Conservation (phyloP, 2,797 vertebrate species). For the Staurois parvus region DNA sequence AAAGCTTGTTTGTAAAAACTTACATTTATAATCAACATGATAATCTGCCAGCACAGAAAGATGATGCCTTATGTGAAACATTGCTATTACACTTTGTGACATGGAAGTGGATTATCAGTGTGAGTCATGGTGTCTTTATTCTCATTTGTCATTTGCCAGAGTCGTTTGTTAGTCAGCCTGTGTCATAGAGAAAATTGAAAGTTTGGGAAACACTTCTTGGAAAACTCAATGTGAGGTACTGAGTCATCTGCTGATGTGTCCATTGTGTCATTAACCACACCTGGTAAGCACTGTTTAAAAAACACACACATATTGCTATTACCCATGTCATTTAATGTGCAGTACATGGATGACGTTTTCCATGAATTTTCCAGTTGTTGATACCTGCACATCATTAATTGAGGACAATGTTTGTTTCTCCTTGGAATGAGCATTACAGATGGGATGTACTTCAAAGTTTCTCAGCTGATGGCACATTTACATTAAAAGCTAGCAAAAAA, state of each 20-base stretch:
- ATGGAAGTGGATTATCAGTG: neutral
- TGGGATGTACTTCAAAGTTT: too few relatives aligned
- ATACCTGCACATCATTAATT: too few relatives aligned
- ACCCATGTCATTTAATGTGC: too few relatives aligned
- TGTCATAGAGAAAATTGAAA: constrained; percentile 31
- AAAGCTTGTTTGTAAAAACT: too few relatives aligned
- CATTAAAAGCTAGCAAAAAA: too few relatives aligned
- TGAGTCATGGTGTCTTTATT: constrained; percentile 4
- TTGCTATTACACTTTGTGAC: neutral
- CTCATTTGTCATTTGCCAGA: neutral
- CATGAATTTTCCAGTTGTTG: too few relatives aligned
- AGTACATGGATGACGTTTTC: too few relatives aligned
- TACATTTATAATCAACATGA: neutral
- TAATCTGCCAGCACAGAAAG: neutral
- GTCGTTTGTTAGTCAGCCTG: constrained; percentile 6
- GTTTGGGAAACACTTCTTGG: constrained; percentile 22
- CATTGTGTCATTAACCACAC: neutral
- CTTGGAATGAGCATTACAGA: too few relatives aligned
- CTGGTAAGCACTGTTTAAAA: too few relatives aligned
- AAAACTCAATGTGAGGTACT: neutral
- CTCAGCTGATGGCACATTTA: too few relatives aligned
- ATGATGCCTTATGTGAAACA: neutral
- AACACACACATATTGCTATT: too few relatives aligned
- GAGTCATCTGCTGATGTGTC: constrained; percentile 5
- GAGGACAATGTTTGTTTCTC: too few relatives aligned